These are phyloP conservation scores for Muricea muricata DNA, from an alignment of 92 coral and sea anemone genomes.

Conservation along the genomic window DNA sequence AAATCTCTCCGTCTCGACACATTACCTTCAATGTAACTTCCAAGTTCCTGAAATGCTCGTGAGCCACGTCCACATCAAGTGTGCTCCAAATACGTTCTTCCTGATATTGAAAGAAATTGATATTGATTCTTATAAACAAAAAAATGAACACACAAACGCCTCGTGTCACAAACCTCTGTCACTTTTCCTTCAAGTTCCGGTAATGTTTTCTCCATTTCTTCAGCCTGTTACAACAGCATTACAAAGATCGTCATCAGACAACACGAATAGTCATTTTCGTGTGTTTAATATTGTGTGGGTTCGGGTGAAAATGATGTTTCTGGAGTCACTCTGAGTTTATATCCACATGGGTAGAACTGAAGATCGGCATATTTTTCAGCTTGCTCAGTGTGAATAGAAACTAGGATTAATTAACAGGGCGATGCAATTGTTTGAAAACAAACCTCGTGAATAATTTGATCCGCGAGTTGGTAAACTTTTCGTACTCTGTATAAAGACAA, in stretches of 20 bases:
- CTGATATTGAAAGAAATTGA: constrained; percentile 37
- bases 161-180: not conserved
- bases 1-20: constrained; percentile 61
- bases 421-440: too few species aligned
- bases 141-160: not conserved
- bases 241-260: not conserved
- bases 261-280: constrained; percentile 41
- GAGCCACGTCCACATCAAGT: not conserved
- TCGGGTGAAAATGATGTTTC: too few species aligned
- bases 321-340: too few species aligned
- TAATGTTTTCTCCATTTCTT: constrained; percentile 25
- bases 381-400: too few species aligned
- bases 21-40: constrained; percentile 38
- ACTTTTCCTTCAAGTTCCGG: constrained; percentile 34
- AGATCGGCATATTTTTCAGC: too few species aligned
- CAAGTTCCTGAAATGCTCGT: constrained; percentile 20
- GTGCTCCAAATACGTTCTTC: constrained; percentile 54
- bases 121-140: not conserved
- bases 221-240: not conserved
- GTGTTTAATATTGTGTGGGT: too few species aligned
- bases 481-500: not conserved
- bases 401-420: too few species aligned
- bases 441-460: constrained; percentile 29
- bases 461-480: constrained; percentile 34
- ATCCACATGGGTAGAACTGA: too few species aligned